Conservation (phyloP, 2,888 invertebrate species). For the Mechanitis messenoides region DNA sequence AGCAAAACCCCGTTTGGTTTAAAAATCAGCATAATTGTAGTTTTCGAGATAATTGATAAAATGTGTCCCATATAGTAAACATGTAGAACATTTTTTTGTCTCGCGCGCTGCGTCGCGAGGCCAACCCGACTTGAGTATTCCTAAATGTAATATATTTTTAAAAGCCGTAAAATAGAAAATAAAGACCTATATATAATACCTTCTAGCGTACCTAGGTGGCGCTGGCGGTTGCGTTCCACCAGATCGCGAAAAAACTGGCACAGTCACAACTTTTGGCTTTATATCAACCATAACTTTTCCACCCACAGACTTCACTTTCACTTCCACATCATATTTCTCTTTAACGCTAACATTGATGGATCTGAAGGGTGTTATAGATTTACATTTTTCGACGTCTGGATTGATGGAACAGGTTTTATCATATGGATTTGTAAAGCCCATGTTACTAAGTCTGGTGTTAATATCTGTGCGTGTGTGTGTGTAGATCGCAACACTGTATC, state of each 20-base stretch:
- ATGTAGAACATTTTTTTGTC: too few species aligned
- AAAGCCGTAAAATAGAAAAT: too few species aligned
- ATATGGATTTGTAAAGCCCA: background rate
- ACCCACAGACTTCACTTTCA: background rate
- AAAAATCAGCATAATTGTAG: too few species aligned
- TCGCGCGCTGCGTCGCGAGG: too few species aligned
- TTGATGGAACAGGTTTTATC: slow-evolving; percentile 6
- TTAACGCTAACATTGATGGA: background rate
- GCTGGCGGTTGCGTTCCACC: slow-evolving; percentile 27
- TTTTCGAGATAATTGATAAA: too few species aligned
- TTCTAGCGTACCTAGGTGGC: slow-evolving; percentile 24
- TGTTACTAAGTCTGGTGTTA: slow-evolving; percentile 4
- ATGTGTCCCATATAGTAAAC: too few species aligned
- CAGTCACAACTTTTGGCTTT: slow-evolving; percentile 9
- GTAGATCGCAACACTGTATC: slow-evolving; percentile 86
- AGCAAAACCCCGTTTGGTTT: too few species aligned
- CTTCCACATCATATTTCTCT: slow-evolving; percentile 1
- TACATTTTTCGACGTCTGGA: background rate
- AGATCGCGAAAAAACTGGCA: slow-evolving; percentile 10
- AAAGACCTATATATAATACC: slow-evolving; percentile 9
- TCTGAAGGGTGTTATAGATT: slow-evolving; percentile 10
- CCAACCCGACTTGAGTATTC: too few species aligned
- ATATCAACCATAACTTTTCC: slow-evolving; percentile 10
- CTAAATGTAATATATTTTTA: too few species aligned
- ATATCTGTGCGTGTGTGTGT: slow-evolving; percentile 6